A percentile compares a stretch with the other conserved stretches of the same genome.
Evolutionary conservation across 2,113 vertebrate species (phyloP).

Genomic region (Dolichallabes microphthalmus): DNA sequence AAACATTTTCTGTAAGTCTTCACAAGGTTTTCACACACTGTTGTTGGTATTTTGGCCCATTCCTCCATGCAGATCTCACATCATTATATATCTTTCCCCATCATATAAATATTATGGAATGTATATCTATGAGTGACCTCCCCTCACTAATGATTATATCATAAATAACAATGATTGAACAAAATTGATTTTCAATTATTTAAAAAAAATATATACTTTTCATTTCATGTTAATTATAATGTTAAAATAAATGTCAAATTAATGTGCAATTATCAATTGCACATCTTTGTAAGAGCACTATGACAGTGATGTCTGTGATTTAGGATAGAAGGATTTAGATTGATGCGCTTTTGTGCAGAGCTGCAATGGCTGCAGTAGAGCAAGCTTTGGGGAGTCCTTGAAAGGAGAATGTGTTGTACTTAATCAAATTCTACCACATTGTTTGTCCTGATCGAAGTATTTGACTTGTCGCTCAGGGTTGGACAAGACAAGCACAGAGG

Average conservation of each 20-base stretch:
- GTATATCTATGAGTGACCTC: background rate
- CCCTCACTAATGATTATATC: background rate
- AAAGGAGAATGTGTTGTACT: conserved; percentile 30
- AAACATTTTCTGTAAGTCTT: too few relatives aligned
- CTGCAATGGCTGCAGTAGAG: conserved; percentile 8
- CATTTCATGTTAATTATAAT: background rate
- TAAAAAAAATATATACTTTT: background rate
- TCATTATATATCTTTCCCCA: background rate
- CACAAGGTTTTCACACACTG: too few relatives aligned
- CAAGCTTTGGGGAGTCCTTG: conserved; percentile 39
- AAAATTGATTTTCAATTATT: background rate
- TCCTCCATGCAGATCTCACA: too few relatives aligned
- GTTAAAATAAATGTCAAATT: background rate
- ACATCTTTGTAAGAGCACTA: background rate
- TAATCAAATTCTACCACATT: conserved; percentile 28
- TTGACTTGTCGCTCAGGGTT: conserved; percentile 40
- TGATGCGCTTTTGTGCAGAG: background rate
- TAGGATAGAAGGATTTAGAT: background rate
- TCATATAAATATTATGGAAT: background rate
- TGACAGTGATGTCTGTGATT: background rate
- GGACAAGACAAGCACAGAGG: conserved; percentile 12
- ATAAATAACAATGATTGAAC: background rate
- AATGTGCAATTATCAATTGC: background rate
- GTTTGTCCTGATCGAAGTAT: conserved; percentile 43
- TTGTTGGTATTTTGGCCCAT: too few relatives aligned